A percentile compares a stretch with the other conserved stretches of the same genome.
Evolutionary conservation across 1,140 invertebrate species (phyloP).

Genomic region (Lordiphosa stackelbergi): DNA sequence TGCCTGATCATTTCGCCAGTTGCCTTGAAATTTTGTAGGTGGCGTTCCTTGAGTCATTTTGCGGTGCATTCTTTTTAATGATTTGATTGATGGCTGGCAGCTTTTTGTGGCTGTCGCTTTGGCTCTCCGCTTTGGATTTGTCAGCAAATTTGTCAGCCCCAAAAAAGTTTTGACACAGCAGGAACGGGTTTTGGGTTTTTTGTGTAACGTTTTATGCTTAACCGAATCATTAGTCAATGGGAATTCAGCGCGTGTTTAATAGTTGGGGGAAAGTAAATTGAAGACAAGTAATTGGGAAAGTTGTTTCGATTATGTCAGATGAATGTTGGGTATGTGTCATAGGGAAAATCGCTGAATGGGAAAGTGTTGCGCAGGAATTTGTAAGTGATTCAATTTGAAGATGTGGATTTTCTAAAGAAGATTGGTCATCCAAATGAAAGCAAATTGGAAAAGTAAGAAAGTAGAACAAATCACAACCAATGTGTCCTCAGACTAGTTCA

Average conservation of each 20-base stretch:
- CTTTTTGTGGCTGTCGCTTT: conserved; percentile 46
- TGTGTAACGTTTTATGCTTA: conserved; percentile 46
- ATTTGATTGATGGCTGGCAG: conserved; percentile 72
- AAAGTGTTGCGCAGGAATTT: neutral
- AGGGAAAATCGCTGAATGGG: conserved; percentile 10
- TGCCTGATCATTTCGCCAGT: conserved; percentile 65
- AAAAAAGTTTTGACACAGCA: conserved; percentile 32
- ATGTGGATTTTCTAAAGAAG: neutral
- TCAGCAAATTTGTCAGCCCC: conserved; percentile 70
- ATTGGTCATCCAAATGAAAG: too few species aligned
- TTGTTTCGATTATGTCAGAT: conserved; percentile 6
- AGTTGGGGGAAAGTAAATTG: conserved; percentile 45
- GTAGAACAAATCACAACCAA: too few species aligned
- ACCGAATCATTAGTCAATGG: conserved; percentile 64
- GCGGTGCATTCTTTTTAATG: conserved; percentile 73
- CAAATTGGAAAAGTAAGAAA: too few species aligned
- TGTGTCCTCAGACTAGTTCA: too few species aligned
- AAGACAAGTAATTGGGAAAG: conserved; percentile 34
- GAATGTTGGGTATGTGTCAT: conserved; percentile 9
- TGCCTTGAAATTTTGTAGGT: conserved; percentile 50
- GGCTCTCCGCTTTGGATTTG: conserved; percentile 59
- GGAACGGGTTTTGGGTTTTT: conserved; percentile 51
- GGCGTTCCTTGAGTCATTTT: conserved; percentile 65
- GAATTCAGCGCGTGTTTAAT: conserved; percentile 42
- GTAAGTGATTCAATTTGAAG: neutral